Evolutionary conservation across 2,888 invertebrate species (phyloP), one percentile per base, ranked within the genome.

Genomic region (Nycteola revayana): DNA sequence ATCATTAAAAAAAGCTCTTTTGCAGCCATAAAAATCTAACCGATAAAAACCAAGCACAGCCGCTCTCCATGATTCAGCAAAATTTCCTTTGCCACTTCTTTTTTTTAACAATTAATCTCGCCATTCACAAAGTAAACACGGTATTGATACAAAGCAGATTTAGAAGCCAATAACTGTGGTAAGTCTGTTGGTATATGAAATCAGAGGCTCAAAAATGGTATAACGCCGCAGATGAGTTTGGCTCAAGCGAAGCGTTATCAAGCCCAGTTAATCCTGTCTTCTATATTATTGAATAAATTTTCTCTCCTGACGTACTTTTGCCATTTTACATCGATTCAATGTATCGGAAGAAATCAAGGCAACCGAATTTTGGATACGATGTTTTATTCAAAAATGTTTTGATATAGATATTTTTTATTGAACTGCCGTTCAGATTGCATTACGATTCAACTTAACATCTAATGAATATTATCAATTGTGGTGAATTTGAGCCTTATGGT

Each of bases 261-360:
- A 80, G 66, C 77, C 64, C 73, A 72, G 75, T 73, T 83, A 79
- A 80, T 81, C 77, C 70, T 74, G 69, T 79, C 76, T 83, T 75
- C 72, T 71, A 69, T 77, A 71, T 81, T 81, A 82, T 79, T 78
- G 78, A 81, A 82, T 82, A 82, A 78, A 81, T 75, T 79, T 75
- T 71, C 68, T 51, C 66, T 67, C 51, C 60, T 66, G 56, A 62
- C 62, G 65, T 75, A 66, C 66, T 70, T 69, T 64, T 65, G 58
- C 61, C 66, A 66, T 72, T 80, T 76, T 62, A 47, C 39, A 43
- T 43, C 49, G 59, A 66, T 59, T 66, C 58, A 73, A 72, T 75
- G 72, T 77, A 75, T 72, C 63, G 75, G 73, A 79, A 77, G 70
- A 69, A 69, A 58, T 70, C 63, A 60, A 47, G 40, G 32, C 56